phyloP scores from a whole-genome alignment of 2,888 invertebrate genomes.

The Ypsolopha sequella region DNA sequence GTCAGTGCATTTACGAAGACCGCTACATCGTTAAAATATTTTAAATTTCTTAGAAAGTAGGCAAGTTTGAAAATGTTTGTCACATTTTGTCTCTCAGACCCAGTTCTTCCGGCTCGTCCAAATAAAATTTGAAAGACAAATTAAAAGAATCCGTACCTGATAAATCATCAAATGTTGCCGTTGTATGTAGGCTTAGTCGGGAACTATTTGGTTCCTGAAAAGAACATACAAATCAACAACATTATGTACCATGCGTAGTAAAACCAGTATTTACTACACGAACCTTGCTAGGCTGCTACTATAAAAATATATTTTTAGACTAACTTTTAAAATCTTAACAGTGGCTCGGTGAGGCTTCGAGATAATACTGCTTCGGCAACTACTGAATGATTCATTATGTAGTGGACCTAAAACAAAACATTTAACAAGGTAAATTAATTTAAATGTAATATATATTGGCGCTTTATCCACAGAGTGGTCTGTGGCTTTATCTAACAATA shows the following conservation, averaged over 20 bases:
- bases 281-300: not conserved
- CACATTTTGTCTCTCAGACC: too few species aligned
- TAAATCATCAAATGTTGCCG: constrained; percentile 40
- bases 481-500: too few species aligned
- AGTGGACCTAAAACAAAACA: constrained; percentile 41
- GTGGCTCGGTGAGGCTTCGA: constrained; percentile 53
- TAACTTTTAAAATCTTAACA: constrained; percentile 54
- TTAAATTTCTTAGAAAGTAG: not conserved
- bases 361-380: constrained; percentile 52
- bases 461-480: too few species aligned
- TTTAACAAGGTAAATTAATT: constrained; percentile 9
- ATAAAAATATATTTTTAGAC: constrained; percentile 10
- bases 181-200: constrained; percentile 35
- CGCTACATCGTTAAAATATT: constrained; percentile 11
- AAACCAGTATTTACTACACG: not conserved
- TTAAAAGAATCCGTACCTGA: constrained; percentile 29
- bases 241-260: too few species aligned
- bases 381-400: constrained; percentile 60
- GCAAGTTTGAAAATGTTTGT: not conserved
- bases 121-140: too few species aligned
- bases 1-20: constrained; percentile 18
- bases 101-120: too few species aligned
- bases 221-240: constrained; percentile 4
- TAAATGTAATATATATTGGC: too few species aligned
- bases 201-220: constrained; percentile 46